Evolutionary conservation across 2,888 invertebrate genomes (phyloP).

Genomic region (Xanthostigma xanthostigma): DNA sequence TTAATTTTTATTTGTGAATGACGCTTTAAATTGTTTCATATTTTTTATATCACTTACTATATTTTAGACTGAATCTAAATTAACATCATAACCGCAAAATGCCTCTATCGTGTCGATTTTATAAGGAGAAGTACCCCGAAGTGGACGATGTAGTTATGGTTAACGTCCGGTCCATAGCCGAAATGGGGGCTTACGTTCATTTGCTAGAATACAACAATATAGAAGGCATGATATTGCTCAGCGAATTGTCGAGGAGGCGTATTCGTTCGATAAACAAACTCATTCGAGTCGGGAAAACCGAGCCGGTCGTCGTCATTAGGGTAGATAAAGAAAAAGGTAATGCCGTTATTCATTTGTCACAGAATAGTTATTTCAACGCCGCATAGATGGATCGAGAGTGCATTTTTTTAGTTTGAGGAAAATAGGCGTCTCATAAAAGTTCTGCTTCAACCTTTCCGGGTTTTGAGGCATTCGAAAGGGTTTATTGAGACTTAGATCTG

Average conservation of each 20-base stretch:
- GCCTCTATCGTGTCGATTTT: slow-evolving; percentile 92
- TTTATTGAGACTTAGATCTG: no score
- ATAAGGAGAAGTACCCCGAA: slow-evolving; percentile 94
- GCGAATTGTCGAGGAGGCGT: slow-evolving; percentile 94
- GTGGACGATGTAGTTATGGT: slow-evolving; percentile 99
- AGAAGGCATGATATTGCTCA: slow-evolving; percentile 97
- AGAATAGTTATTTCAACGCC: neutral
- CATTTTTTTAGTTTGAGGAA: no score
- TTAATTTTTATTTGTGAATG: neutral
- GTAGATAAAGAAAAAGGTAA: slow-evolving; percentile 98
- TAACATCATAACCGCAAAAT: slow-evolving; percentile 33
- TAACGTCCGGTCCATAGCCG: slow-evolving; percentile 93
- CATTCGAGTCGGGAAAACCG: slow-evolving; percentile 95
- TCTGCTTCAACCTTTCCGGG: no score
- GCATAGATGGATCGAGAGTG: neutral
- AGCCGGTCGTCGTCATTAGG: slow-evolving; percentile 97
- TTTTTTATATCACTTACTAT: neutral
- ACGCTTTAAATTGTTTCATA: neutral
- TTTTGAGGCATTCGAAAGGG: no score
- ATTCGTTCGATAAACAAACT: slow-evolving; percentile 99
- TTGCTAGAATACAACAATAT: slow-evolving; percentile 97
- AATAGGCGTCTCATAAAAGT: no score
- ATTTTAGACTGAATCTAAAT: neutral
- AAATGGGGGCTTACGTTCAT: slow-evolving; percentile 99
- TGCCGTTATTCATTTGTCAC: neutral